Percentiles rank a stretch among this genome's conserved stretches.
Conservation (phyloP, 2,888 invertebrate genomes). For the Luperina nickerlii region DNA sequence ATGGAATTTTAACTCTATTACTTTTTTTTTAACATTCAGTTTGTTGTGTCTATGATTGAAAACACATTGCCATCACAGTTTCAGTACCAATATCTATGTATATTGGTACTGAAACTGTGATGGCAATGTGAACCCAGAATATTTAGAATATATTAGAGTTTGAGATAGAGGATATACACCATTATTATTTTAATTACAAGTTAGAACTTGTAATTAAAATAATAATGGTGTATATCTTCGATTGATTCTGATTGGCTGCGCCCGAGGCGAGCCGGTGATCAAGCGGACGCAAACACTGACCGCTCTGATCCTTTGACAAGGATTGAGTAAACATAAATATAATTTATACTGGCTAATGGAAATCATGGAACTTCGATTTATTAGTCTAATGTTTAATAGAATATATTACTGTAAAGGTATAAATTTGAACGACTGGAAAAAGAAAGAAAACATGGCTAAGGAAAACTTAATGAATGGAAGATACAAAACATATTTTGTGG, state of each 20-base stretch:
- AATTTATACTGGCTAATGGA: conserved; percentile 43
- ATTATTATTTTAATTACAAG: too few relatives aligned
- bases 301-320: conserved; percentile 62
- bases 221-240: conserved; percentile 38
- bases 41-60: too few relatives aligned
- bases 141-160: too few relatives aligned
- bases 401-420: not conserved
- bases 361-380: conserved; percentile 9
- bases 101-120: too few relatives aligned
- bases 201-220: conserved; percentile 51
- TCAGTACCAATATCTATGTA: not conserved
- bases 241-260: conserved; percentile 46
- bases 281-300: conserved; percentile 58
- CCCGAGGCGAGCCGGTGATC: conserved; percentile 52
- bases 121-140: too few relatives aligned
- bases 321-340: conserved; percentile 55
- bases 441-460: not conserved
- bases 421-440: not conserved
- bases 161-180: too few relatives aligned
- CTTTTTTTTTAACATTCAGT: too few relatives aligned
- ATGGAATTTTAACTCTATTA: too few relatives aligned
- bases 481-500: too few relatives aligned
- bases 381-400: not conserved
- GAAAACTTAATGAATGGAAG: not conserved
- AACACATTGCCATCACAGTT: not conserved